Base-by-base conservation (phyloP, 2,113 vertebrate species). In the Syngnathus scovelli region DNA sequence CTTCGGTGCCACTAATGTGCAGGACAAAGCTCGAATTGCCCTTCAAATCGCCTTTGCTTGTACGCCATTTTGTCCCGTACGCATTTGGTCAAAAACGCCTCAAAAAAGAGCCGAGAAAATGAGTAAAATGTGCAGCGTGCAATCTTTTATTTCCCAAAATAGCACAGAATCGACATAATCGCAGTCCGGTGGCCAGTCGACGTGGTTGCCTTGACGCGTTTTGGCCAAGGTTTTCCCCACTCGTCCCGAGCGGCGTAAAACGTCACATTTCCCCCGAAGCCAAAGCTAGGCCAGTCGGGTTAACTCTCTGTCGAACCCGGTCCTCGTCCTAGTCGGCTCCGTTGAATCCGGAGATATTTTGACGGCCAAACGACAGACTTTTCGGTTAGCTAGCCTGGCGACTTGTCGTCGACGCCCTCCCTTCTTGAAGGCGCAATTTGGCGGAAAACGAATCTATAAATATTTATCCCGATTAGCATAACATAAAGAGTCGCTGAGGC, bases 401-500 rank as follows among this genome's bases (percentile, higher is more conserved):
- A 11, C 55, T 82, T 58, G 27, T 66, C 80, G 78, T 52, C 83
- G 84, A 77, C 78, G 85, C 81, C 75, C 83, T 11, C 81, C 38
- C 51, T 15, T 5, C 21, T 64, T 37, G 62, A 64, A 78, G 83
- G 58, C 69, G 77, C 41, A 78, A 61, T 76, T 79, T 46, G 54
- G 64, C 72, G 74, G 72, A 84, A 74, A 75, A 75, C 67, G 68
- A 61, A 78, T 75, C 74, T 82, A 75, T 84, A 86, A 80, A 88
- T 89, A 89, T 91, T 89, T 90, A 88, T 91, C 90, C 75, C 83
- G 79, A 89, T 91, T 90, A 89, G 90, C 89, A 90, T 89, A 86
- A 89, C 88, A 90, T 85, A 86, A 89, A 90, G 89, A 89, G 78
- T 79, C 78, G 79, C 89, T 84, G 82, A 90, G 89, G 88, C 89